Percentiles rank a stretch among this genome's conserved stretches.
These are phyloP conservation scores for Characodon lateralis DNA, from an alignment of 2,797 vertebrate genomes.

Conservation along the genomic window DNA sequence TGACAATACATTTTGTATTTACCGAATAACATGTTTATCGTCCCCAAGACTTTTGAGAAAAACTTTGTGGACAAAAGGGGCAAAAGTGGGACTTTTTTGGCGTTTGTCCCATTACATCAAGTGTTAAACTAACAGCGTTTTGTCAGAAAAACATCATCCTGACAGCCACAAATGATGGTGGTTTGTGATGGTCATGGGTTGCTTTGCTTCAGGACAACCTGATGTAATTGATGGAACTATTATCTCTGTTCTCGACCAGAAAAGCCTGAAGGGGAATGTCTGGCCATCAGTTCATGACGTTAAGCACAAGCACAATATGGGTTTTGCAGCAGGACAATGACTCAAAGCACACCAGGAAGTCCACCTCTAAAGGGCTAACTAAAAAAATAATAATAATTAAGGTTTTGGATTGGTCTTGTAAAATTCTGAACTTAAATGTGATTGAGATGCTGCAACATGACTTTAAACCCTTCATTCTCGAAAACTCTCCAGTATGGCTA, in stretches of 20 bases:
- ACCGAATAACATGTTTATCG: neutral
- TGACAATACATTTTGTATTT: neutral
- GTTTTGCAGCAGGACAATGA: no score
- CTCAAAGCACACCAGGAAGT: no score
- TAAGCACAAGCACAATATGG: no score
- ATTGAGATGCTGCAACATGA: neutral
- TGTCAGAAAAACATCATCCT: no score
- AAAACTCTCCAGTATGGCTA: neutral
- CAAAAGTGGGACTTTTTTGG: neutral
- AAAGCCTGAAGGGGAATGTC: no score
- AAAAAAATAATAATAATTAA: neutral
- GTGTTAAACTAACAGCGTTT: neutral
- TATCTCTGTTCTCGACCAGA: no score
- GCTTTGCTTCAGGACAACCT: no score
- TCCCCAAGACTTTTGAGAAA: neutral
- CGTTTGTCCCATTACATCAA: neutral
- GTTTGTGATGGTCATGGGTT: no score
- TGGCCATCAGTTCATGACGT: no score
- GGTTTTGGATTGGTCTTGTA: neutral
- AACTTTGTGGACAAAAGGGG: neutral
- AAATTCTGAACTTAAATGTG: neutral
- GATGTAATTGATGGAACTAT: no score
- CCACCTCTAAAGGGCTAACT: no score
- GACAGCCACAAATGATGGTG: no score
- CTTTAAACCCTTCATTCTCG: neutral